Evolutionary conservation across 2,888 invertebrate species (phyloP).

Genomic region (Dicroscelio sp.): DNA sequence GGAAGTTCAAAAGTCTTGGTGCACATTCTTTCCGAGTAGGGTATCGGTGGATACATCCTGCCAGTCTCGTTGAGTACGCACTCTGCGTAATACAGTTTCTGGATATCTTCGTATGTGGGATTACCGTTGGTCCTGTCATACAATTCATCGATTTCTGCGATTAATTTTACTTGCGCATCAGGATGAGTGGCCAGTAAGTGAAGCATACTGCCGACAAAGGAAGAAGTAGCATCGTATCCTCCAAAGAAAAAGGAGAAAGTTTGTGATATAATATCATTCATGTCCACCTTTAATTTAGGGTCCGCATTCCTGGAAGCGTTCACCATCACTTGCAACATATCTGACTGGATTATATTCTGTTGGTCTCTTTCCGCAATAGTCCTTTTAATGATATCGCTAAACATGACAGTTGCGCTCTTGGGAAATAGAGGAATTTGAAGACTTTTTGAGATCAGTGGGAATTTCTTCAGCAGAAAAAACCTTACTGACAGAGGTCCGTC

Average conservation of each 20-base stretch:
- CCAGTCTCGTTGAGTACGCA: slow-evolving; percentile 91
- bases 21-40: slow-evolving; percentile 88
- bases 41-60: slow-evolving; percentile 87
- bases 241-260: slow-evolving; percentile 90
- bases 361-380: neutral
- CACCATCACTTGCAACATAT: slow-evolving; percentile 1
- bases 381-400: neutral
- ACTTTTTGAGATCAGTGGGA: slow-evolving; percentile 60
- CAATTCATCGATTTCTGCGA: slow-evolving; percentile 88
- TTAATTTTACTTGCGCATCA: slow-evolving; percentile 91
- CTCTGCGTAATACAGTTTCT: slow-evolving; percentile 92
- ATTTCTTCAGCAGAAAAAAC: slow-evolving; percentile 68
- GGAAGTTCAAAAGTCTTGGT: slow-evolving; percentile 88
- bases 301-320: neutral
- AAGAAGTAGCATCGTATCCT: slow-evolving; percentile 88
- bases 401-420: neutral
- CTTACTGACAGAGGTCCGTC: slow-evolving; percentile 44
- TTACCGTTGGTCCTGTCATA: slow-evolving; percentile 88
- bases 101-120: slow-evolving; percentile 91
- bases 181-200: slow-evolving; percentile 90
- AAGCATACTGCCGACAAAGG: slow-evolving; percentile 85
- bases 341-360: neutral
- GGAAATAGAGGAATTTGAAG: slow-evolving; percentile 70
- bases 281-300: slow-evolving; percentile 52
- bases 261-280: slow-evolving; percentile 91